Conservation (phyloP, 1,140 invertebrate species). For the Chelonus insularis region DNA sequence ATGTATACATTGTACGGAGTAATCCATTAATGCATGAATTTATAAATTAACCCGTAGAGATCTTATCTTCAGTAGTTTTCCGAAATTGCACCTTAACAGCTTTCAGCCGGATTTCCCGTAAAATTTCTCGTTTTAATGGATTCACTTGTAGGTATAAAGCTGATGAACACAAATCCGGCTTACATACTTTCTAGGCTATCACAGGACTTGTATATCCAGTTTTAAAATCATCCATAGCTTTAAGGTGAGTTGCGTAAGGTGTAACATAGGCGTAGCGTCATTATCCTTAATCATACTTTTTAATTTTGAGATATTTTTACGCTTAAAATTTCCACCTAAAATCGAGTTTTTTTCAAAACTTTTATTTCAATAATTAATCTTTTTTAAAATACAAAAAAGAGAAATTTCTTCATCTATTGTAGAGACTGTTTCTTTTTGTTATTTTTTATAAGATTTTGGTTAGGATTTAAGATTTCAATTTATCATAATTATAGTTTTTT, state of each 20-base stretch:
- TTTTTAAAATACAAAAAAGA: too few species aligned
- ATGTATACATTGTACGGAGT: too few species aligned
- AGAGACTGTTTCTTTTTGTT: too few species aligned
- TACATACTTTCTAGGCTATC: constrained; percentile 23
- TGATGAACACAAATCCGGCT: background rate
- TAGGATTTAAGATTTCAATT: too few species aligned
- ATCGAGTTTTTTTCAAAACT: background rate
- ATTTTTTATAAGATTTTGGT: too few species aligned
- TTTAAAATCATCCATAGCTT: constrained; percentile 32
- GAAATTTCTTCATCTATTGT: too few species aligned
- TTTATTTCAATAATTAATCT: too few species aligned
- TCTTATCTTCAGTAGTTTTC: constrained; percentile 9
- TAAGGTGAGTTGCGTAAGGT: constrained; percentile 39
- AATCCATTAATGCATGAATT: too few species aligned
- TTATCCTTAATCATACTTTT: background rate
- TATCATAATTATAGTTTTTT: too few species aligned
- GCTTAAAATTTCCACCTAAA: background rate
- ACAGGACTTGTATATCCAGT: constrained; percentile 48
- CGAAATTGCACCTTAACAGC: background rate
- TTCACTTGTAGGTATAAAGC: background rate
- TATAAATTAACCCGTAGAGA: too few species aligned
- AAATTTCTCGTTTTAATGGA: constrained; percentile 5
- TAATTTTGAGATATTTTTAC: background rate
- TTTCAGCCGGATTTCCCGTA: constrained; percentile 20
- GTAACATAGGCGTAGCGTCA: constrained; percentile 5